Evolutionary conservation across 2,113 vertebrate species (phyloP), one percentile per base, ranked within the genome.

Genomic region (Thinocorus orbignyianus): DNA sequence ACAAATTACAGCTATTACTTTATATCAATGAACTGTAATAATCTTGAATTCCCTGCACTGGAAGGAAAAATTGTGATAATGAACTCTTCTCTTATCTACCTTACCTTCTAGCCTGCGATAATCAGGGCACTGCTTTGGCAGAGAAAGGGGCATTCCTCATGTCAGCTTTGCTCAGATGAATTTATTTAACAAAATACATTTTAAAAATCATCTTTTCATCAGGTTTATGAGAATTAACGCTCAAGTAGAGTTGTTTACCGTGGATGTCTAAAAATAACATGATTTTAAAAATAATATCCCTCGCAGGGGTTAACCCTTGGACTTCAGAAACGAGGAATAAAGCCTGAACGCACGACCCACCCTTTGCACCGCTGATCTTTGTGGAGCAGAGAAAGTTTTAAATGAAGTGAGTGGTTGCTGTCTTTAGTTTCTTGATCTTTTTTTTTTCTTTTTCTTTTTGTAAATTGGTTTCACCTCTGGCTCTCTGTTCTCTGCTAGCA

Each of bases 1-100:
- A 96, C 65, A 66, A 95, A 96, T 48, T 61, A 72, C 61, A 76
- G 68, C 88, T 81, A 92, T 58, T 97, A 92, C 73, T 95, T 92
- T 81, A 17, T 64, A 85, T 44, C 85, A 93, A 72, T 86, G 82
- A 93, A 90, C 55, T 84, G 65, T 57, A 92, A 72, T 86, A 85
- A 85, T 68, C 86, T 66, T 73, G 55, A 69, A n/a, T 89, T 73
- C 52, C 49, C 57, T 83, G 66, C 78, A 42, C 60, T 78, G 33
- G 58, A 44, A 70, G 37, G 55, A 86, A 78, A 87, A 88, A 33
- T 61, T 81, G 85, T 80, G 81, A 70, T 84, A 88, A 93, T 42
- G 28, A 69, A 65, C 55, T 79, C 55, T 73, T 94, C 48, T 54
- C 31, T 74, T 78, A 84, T 30, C 81, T 83, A 78, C 85, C 33